phyloP scores from a whole-genome alignment of 1,140 invertebrate species.

The Arctopsyche grandis region DNA sequence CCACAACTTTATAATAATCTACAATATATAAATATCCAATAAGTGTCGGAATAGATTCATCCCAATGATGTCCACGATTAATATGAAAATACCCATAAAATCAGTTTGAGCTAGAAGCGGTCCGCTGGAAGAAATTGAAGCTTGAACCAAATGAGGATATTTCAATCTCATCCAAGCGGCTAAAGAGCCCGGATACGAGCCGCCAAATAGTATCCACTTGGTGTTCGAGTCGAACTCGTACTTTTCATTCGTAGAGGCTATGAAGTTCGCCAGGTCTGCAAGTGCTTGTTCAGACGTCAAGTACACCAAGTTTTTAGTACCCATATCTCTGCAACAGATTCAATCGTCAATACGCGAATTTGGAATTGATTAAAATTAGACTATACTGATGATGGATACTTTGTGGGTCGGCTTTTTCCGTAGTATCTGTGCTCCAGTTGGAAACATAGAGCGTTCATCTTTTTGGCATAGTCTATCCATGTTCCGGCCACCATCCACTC shows the following conservation, averaged over 20 bases:
- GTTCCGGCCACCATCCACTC: slow-evolving; percentile 87
- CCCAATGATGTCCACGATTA: neutral
- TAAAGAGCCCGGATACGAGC: slow-evolving; percentile 91
- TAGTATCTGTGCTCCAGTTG: slow-evolving; percentile 94
- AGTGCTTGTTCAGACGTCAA: slow-evolving; percentile 88
- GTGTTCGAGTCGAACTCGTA: slow-evolving; percentile 70
- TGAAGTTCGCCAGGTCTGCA: slow-evolving; percentile 87
- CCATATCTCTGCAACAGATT: slow-evolving; percentile 71
- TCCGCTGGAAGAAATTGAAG: slow-evolving; percentile 88
- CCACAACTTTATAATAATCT: slow-evolving; percentile 83
- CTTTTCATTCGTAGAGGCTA: slow-evolving; percentile 73
- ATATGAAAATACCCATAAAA: slow-evolving; percentile 76
- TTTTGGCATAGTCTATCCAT: slow-evolving; percentile 86
- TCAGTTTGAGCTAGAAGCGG: slow-evolving; percentile 85
- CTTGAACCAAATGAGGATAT: slow-evolving; percentile 89
- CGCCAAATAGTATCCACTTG: slow-evolving; percentile 94
- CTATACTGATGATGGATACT: slow-evolving; percentile 63
- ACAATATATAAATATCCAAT: slow-evolving; percentile 58
- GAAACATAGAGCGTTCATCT: slow-evolving; percentile 84
- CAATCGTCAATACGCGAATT: neutral
- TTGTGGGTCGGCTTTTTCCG: slow-evolving; percentile 90
- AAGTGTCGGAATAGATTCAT: neutral
- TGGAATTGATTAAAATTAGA: neutral
- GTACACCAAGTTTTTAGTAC: slow-evolving; percentile 80
- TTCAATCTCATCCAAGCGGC: slow-evolving; percentile 91